phyloP scores from a whole-genome alignment of 2,888 invertebrate genomes.

The Gryllus longicercus region DNA sequence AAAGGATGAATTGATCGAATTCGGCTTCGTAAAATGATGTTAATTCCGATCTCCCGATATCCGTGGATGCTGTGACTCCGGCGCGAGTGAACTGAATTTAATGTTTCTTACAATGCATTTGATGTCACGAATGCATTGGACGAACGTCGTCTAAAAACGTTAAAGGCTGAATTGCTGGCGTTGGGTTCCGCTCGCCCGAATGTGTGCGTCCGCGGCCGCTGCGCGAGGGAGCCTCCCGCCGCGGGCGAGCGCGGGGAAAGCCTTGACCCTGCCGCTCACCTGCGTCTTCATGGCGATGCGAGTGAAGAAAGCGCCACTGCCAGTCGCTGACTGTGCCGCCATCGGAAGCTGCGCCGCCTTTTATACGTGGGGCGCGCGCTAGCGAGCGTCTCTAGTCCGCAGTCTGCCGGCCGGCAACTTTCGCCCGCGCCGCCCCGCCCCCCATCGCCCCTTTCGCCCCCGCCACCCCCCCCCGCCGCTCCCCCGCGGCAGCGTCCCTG shows the following conservation, averaged over 20 bases:
- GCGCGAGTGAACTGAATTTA: too few species aligned
- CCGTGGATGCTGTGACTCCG: too few species aligned
- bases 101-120: too few species aligned
- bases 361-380: not conserved
- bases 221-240: too few species aligned
- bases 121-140: too few species aligned
- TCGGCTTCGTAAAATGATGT: too few species aligned
- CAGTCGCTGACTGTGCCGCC: constrained; percentile 17
- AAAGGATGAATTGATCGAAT: too few species aligned
- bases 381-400: not conserved
- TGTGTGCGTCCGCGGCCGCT: too few species aligned
- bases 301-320: constrained; percentile 17
- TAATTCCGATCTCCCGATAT: too few species aligned
- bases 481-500: not conserved
- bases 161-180: too few species aligned
- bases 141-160: too few species aligned
- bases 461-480: not conserved
- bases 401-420: not conserved
- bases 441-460: not conserved
- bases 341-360: not conserved
- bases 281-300: constrained; percentile 1
- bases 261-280: constrained; percentile 3
- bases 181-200: too few species aligned
- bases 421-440: not conserved
- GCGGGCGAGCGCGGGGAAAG: not conserved